Evolutionary conservation across 2,888 invertebrate genomes (phyloP).

Genomic region (Aspidiotus destructor): DNA sequence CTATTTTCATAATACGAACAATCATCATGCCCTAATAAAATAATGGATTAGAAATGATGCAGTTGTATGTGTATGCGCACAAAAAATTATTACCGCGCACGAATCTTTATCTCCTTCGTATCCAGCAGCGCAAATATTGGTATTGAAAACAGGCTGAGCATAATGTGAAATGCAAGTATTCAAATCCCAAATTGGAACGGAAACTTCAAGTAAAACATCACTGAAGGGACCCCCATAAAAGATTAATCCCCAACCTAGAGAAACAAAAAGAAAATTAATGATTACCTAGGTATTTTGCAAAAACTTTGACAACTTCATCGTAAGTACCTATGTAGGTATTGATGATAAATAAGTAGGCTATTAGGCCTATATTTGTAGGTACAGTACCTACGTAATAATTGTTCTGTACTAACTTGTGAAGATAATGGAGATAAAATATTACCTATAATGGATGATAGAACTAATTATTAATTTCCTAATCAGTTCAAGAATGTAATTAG

Average conservation of each 20-base stretch:
- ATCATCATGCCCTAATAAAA: too few species aligned
- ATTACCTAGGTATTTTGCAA: not conserved
- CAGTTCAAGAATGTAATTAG: too few species aligned
- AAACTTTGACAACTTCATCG: not conserved
- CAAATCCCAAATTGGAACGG: slow-evolving; percentile 67
- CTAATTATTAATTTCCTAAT: too few species aligned
- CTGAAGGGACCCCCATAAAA: slow-evolving; percentile 60
- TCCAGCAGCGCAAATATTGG: slow-evolving; percentile 65
- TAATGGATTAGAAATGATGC: too few species aligned
- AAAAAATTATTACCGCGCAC: slow-evolving; percentile 55
- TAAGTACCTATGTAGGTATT: not conserved
- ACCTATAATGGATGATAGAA: too few species aligned
- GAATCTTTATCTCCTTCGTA: slow-evolving; percentile 69
- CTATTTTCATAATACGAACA: too few species aligned
- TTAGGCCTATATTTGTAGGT: too few species aligned
- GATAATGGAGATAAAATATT: too few species aligned
- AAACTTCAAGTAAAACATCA: slow-evolving; percentile 62
- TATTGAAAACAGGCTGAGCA: slow-evolving; percentile 55
- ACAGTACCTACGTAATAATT: too few species aligned
- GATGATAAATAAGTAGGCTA: too few species aligned
- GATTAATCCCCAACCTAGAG: slow-evolving; percentile 64
- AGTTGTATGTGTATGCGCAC: too few species aligned
- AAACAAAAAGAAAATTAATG: slow-evolving; percentile 16
- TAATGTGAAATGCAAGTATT: slow-evolving; percentile 54
- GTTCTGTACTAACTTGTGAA: too few species aligned